These are phyloP conservation scores for Delphinus delphis DNA, from an alignment of 2,113 vertebrate species.

Conservation along the genomic window DNA sequence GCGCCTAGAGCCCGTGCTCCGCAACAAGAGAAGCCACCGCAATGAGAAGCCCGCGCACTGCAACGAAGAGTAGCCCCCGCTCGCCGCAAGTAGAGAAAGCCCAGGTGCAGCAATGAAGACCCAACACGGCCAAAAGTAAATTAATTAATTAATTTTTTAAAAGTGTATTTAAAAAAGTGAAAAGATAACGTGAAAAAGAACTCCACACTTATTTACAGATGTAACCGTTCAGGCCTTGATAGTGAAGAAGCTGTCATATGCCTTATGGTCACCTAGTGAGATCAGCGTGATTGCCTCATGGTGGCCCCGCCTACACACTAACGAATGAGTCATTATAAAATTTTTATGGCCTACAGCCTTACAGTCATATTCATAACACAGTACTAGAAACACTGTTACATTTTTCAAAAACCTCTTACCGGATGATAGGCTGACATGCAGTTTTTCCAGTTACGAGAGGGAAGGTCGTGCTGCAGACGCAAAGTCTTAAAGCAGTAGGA, in stretches of 20 bases:
- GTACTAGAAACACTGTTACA: not conserved
- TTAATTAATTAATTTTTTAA: no score
- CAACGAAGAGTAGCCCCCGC: no score
- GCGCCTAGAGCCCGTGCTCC: no score
- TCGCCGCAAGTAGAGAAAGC: no score
- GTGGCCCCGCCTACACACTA: not conserved
- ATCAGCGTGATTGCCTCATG: not conserved
- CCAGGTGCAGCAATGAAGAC: fast-evolving
- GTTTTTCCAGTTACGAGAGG: not conserved
- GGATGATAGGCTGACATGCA: not conserved
- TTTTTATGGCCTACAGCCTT: not conserved
- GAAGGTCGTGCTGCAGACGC: not conserved
- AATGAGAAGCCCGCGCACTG: no score
- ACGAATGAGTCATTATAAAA: not conserved
- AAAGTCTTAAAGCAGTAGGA: not conserved
- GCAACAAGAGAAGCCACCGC: no score
- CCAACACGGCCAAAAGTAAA: no score
- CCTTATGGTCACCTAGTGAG: not conserved
- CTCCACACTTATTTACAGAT: not conserved
- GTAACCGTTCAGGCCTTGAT: not conserved
- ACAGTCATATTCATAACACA: not conserved
- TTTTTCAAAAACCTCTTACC: not conserved
- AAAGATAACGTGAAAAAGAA: not conserved
- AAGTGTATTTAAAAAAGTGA: not conserved
- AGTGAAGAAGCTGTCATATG: not conserved